Conservation (phyloP, 2,888 invertebrate genomes). For the Agriopis marginaria region DNA sequence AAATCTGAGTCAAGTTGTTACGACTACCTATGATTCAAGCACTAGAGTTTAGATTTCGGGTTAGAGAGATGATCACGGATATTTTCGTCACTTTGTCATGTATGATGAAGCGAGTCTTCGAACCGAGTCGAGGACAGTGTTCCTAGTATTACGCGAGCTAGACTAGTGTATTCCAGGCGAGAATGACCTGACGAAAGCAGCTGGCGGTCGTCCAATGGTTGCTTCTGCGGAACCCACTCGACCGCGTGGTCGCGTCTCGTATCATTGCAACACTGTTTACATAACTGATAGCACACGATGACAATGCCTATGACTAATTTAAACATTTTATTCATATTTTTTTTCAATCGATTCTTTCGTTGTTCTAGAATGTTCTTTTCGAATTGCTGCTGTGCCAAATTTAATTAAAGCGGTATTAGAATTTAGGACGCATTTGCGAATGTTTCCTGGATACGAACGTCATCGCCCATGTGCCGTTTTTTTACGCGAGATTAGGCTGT, state of each 20-base stretch:
- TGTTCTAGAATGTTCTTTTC: slow-evolving; percentile 33
- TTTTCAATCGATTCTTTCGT: not conserved
- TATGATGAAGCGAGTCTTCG: slow-evolving; percentile 35
- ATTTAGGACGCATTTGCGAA: slow-evolving; percentile 37
- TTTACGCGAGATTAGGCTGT: slow-evolving; percentile 29
- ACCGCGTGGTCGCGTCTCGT: slow-evolving; percentile 45
- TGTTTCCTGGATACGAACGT: slow-evolving; percentile 44
- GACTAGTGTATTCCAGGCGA: slow-evolving; percentile 60
- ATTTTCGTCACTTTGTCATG: slow-evolving; percentile 43
- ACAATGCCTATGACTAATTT: slow-evolving; percentile 9
- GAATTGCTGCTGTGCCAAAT: slow-evolving; percentile 30
- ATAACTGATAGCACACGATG: slow-evolving; percentile 37
- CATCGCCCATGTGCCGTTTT: slow-evolving; percentile 25
- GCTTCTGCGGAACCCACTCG: slow-evolving; percentile 46
- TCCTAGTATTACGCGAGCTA: slow-evolving; percentile 33
- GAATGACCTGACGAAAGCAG: slow-evolving; percentile 73
- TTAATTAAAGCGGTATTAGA: slow-evolving; percentile 7
- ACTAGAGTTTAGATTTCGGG: slow-evolving; percentile 38
- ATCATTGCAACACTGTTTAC: slow-evolving; percentile 53
- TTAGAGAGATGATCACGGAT: slow-evolving; percentile 43
- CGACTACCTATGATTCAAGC: slow-evolving; percentile 8
- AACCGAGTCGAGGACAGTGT: slow-evolving; percentile 33
- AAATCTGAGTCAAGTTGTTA: slow-evolving; percentile 19
- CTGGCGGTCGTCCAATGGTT: slow-evolving; percentile 63
- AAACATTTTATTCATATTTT: not conserved